phyloP scores from a whole-genome alignment of 2,797 vertebrate genomes.

The Siniperca obscura region DNA sequence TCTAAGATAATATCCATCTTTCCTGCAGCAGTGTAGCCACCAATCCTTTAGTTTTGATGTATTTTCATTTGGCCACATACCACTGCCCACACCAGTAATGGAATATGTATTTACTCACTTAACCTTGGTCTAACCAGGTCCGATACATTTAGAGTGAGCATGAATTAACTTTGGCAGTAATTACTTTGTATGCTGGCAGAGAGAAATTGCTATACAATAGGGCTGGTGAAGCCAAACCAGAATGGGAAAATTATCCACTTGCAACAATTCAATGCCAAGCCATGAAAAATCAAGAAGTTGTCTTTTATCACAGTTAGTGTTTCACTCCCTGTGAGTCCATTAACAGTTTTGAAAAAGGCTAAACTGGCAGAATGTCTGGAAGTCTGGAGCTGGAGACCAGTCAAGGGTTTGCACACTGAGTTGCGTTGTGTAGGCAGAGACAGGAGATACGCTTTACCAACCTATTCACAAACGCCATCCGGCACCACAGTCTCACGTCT shows the following conservation, averaged over 20 bases:
- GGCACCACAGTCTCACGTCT: constrained; percentile 34
- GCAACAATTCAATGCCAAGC: constrained; percentile 23
- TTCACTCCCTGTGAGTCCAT: constrained; percentile 38
- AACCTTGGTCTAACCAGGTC: constrained; percentile 51
- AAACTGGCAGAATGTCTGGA: constrained; percentile 39
- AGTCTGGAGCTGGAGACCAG: constrained; percentile 55
- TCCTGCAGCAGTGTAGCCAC: constrained; percentile 3
- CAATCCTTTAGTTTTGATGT: constrained; percentile 23
- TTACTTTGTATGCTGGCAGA: constrained; percentile 41
- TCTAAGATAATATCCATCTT: constrained; percentile 15
- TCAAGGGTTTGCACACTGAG: constrained; percentile 43
- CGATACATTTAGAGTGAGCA: constrained; percentile 40
- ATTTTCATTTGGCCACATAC: constrained; percentile 38
- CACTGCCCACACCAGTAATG: constrained; percentile 41
- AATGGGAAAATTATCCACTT: constrained; percentile 15
- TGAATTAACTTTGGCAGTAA: constrained; percentile 54
- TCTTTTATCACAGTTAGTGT: constrained; percentile 47
- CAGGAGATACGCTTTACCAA: constrained; percentile 54
- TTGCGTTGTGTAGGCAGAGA: constrained; percentile 57
- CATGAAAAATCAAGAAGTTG: constrained; percentile 29
- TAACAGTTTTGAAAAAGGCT: constrained; percentile 47
- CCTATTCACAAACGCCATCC: constrained; percentile 65
- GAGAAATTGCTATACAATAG: constrained; percentile 22
- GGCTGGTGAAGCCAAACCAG: constrained; percentile 23
- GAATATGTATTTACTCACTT: constrained; percentile 55